A percentile compares a stretch with the other conserved stretches of the same genome.
Conservation (phyloP, 2,797 vertebrate species). For the Sylvilagus floridanus region DNA sequence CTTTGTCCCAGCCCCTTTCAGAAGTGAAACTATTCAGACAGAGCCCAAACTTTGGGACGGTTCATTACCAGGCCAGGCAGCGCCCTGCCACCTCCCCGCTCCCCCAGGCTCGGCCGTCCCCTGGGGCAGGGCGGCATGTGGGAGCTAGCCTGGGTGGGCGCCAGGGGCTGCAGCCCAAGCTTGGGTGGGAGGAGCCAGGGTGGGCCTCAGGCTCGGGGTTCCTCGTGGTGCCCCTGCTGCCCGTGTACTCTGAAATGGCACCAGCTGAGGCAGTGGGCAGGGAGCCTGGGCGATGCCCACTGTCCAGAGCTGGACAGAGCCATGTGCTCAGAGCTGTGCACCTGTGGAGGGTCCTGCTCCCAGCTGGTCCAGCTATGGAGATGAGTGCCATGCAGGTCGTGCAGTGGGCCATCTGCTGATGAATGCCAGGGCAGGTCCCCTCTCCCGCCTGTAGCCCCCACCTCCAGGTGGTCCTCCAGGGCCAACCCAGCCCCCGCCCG, state of each 20-base stretch:
- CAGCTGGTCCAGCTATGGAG: not conserved
- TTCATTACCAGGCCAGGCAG: slow-evolving; percentile 51
- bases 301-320: not conserved
- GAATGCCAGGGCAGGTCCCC: not conserved
- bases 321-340: not conserved
- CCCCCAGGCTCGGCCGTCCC: not conserved
- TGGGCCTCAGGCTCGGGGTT: too few species aligned
- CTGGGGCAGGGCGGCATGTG: not conserved
- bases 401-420: not conserved
- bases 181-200: too few species aligned
- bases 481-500: not conserved
- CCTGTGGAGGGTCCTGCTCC: not conserved
- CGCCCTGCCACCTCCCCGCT: not conserved
- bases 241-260: not conserved
- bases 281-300: not conserved
- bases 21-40: slow-evolving; percentile 81
- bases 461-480: too few species aligned
- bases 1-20: slow-evolving; percentile 85
- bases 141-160: not conserved
- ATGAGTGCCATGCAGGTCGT: not conserved
- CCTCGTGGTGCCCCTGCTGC: not conserved
- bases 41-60: slow-evolving; percentile 75
- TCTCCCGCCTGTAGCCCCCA: not conserved
- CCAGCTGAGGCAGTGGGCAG: not conserved
- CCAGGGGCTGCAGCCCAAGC: not conserved